Conservation (phyloP, 2,113 vertebrate species). For the Campylomormyrus tamandua region DNA sequence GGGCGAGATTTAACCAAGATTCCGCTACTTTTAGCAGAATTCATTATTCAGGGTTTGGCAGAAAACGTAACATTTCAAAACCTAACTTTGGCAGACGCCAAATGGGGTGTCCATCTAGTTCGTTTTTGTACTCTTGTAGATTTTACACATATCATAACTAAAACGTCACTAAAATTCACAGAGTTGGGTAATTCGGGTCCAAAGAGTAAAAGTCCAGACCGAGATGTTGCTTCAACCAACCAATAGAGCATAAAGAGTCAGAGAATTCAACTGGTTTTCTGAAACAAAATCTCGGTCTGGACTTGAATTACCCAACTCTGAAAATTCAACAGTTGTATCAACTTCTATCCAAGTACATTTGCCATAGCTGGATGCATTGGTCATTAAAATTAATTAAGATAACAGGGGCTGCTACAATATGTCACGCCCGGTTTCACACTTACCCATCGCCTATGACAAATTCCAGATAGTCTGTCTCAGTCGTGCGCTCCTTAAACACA, state of each 20-base stretch:
- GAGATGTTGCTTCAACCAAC: too few relatives aligned
- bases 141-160: not conserved
- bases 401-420: not conserved
- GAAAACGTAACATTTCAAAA: not conserved
- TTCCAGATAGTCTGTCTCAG: constrained; percentile 35
- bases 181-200: too few relatives aligned
- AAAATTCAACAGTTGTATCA: not conserved
- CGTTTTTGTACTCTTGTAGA: not conserved
- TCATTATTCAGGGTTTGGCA: not conserved
- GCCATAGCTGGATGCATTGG: not conserved
- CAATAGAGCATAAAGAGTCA: too few relatives aligned
- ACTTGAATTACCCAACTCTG: too few relatives aligned
- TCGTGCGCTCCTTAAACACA: constrained; percentile 30
- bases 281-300: too few relatives aligned
- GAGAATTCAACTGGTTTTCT: too few relatives aligned
- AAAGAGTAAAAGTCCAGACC: too few relatives aligned
- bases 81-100: not conserved
- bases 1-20: rapidly evolving
- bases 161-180: not conserved
- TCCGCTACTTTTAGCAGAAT: not conserved
- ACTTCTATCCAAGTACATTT: too few relatives aligned
- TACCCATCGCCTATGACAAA: constrained; percentile 34
- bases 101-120: not conserved
- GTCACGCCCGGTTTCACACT: not conserved
- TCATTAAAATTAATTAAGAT: not conserved